phyloP scores from a whole-genome alignment of 2,888 invertebrate species.

The Alentia gelatinosa region DNA sequence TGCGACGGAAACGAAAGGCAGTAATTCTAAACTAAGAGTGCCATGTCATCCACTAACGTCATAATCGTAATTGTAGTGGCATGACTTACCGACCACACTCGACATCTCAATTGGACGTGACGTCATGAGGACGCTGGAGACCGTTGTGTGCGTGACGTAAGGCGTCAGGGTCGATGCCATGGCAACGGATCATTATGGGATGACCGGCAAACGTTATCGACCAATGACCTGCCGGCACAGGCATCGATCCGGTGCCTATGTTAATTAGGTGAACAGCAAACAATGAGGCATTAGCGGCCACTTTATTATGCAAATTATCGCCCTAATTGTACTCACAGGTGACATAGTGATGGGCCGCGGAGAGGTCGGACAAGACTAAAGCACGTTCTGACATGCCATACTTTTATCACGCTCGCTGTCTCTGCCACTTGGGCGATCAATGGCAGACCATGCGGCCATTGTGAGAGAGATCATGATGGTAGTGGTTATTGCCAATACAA shows the following conservation, averaged over 20 bases:
- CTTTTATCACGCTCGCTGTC: too few species aligned
- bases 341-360: neutral
- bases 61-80: too few species aligned
- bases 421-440: too few species aligned
- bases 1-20: neutral
- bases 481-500: too few species aligned
- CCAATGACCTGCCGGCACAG: neutral
- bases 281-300: neutral
- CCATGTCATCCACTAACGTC: too few species aligned
- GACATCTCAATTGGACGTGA: neutral
- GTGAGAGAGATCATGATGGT: too few species aligned
- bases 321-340: neutral
- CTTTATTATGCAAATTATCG: neutral
- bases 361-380: neutral
- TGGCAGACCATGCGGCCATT: too few species aligned
- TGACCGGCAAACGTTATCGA: neutral
- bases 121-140: too few species aligned
- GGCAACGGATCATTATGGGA: neutral
- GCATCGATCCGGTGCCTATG: neutral
- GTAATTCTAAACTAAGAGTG: neutral
- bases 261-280: constrained; percentile 1
- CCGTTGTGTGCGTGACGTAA: neutral
- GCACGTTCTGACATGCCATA: neutral
- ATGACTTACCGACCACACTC: too few species aligned
- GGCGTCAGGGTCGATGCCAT: neutral